A percentile compares a stretch with the other conserved stretches of the same genome.
Evolutionary conservation across 1,140 invertebrate species (phyloP).

Genomic region (Brachionus sp.): DNA sequence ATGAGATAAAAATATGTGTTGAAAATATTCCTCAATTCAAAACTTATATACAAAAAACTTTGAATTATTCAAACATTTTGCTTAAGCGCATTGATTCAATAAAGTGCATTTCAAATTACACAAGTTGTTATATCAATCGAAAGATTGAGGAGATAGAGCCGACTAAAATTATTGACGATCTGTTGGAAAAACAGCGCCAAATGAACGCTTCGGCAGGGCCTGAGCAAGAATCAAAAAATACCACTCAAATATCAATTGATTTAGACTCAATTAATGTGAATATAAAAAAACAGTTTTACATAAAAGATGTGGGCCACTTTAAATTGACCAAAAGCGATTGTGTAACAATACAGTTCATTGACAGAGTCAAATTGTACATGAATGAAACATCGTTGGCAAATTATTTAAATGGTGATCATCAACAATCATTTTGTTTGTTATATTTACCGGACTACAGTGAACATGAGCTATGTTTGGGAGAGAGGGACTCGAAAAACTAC

Average conservation of each 20-base stretch:
- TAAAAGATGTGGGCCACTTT: conserved; percentile 39
- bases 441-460: conserved; percentile 39
- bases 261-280: background rate
- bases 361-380: conserved; percentile 32
- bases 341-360: conserved; percentile 9
- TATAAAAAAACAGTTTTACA: conserved; percentile 21
- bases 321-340: background rate
- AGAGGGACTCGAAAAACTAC: background rate
- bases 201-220: background rate
- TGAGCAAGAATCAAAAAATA: background rate
- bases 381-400: background rate
- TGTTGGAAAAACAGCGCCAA: background rate
- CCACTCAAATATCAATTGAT: background rate
- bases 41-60: conserved; percentile 12
- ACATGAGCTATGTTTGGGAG: conserved; percentile 19
- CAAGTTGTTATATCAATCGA: conserved; percentile 26
- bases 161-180: background rate
- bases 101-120: background rate
- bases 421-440: background rate
- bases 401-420: background rate
- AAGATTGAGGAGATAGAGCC: conserved; percentile 18
- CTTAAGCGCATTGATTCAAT: conserved; percentile 14
- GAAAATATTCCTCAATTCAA: conserved; percentile 26
- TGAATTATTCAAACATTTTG: conserved; percentile 13
- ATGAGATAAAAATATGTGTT: conserved; percentile 25